Evolutionary conservation across 2,888 invertebrate species (phyloP), one percentile per base, ranked within the genome.

Genomic region (Harpalus rufipes): DNA sequence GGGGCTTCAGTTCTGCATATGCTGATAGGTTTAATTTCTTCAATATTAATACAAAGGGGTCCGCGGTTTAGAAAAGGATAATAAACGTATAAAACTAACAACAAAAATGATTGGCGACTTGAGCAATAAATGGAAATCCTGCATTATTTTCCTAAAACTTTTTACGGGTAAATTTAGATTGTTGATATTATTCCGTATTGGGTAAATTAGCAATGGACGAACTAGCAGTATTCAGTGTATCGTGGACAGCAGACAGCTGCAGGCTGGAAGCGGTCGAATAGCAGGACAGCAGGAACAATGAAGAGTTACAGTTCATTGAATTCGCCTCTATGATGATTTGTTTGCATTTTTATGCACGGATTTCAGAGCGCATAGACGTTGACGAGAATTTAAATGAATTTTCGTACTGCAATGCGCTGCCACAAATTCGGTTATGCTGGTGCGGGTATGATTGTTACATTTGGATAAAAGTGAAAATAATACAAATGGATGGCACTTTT

Each of bases 301-400:
- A 51, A 10, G 44, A 12, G 44, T 51, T 51, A 51, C 72, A 74
- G 72, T 74, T 74, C 72, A 74, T 74, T 74, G 72, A 74, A 74
- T 74, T 18, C 18, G 72, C 18, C 21, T 74, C 41, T 74, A 44
- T 74, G 72, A 74, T 74, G 72, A 44, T 74, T 74, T 74, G 72
- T 74, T 74, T 74, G 72, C 72, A 74, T 74, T 74, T 74, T 74
- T 74, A 74, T 74, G 72, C 72, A 74, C 51, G 72, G 44, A 74
- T 74, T 44, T 44, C 72, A 74, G 41, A 41, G 72, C n/a, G 16
- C 72, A 41, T 16, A 41, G 16, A 44, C 72, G 72, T 41, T 74
- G 72, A 74, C 44, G 72, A 74, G 72, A 44, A 74, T 74, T 74
- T 74, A 41, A 74, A 74, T 74, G 72, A 44, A 74, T 74, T 68